These are phyloP conservation scores for Temnothorax nylanderi DNA, from an alignment of 1,140 invertebrate genomes.

Conservation along the genomic window DNA sequence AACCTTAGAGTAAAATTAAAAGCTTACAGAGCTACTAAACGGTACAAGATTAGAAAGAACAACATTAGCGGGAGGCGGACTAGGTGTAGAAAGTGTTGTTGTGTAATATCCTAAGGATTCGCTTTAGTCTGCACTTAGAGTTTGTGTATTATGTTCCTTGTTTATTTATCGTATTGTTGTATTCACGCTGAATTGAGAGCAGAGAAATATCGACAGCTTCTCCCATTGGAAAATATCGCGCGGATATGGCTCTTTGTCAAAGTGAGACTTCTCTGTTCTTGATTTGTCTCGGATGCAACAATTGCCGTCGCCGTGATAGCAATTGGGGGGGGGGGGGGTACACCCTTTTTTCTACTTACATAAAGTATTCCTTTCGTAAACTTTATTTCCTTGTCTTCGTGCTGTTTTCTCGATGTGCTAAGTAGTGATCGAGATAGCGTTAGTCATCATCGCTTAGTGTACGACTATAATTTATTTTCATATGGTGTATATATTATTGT, in stretches of 20 bases:
- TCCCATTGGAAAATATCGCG: background rate
- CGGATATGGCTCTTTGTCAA: background rate
- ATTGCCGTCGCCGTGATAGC: background rate
- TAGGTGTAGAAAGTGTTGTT: conserved; percentile 80
- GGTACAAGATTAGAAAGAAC: conserved; percentile 68
- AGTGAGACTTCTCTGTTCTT: conserved; percentile 10
- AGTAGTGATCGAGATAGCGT: conserved; percentile 7
- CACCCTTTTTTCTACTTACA: conserved; percentile 41
- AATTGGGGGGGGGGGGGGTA: background rate
- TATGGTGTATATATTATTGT: background rate
- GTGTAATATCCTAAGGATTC: conserved; percentile 76
- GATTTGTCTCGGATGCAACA: background rate
- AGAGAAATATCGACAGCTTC: background rate
- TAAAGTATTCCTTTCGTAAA: conserved; percentile 38
- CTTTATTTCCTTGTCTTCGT: background rate
- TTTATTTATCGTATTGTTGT: conserved; percentile 42
- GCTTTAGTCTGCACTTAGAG: conserved; percentile 10
- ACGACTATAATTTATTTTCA: conserved; percentile 51
- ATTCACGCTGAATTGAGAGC: background rate
- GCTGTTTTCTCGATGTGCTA: conserved; percentile 3
- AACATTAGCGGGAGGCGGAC: conserved; percentile 75
- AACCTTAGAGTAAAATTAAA: conserved; percentile 75
- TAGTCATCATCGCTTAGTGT: conserved; percentile 12
- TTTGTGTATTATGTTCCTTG: conserved; percentile 64
- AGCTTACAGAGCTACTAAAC: conserved; percentile 77